Conservation (phyloP, 92 coral and sea anemone species). For the Porites cylindrica region DNA sequence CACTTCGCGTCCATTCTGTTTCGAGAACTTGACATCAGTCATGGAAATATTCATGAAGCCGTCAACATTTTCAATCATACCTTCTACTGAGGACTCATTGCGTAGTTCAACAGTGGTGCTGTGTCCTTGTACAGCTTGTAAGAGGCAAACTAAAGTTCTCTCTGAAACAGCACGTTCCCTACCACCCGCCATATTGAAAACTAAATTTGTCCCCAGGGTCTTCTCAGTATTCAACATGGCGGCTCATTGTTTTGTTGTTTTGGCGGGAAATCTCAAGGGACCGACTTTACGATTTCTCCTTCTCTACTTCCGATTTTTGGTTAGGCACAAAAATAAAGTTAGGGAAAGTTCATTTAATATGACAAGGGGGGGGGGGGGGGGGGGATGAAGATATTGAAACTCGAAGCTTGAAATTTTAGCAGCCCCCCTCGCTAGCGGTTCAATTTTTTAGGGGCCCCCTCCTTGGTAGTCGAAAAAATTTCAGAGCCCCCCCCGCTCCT, state of each 20-base stretch:
- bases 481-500: too few species aligned
- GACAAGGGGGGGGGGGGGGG: too few species aligned
- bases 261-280: background rate
- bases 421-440: too few species aligned
- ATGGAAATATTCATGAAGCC: slow-evolving; percentile 94
- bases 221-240: background rate
- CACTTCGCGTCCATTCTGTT: slow-evolving; percentile 63
- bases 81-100: slow-evolving; percentile 90
- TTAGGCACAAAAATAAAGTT: too few species aligned
- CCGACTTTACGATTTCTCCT: too few species aligned
- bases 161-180: slow-evolving; percentile 87
- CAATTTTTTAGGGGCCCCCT: too few species aligned
- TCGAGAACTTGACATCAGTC: slow-evolving; percentile 82
- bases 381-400: too few species aligned
- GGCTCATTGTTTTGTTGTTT: background rate
- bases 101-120: slow-evolving; percentile 93
- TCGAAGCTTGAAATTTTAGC: too few species aligned
- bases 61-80: slow-evolving; percentile 86
- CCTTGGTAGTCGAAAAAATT: too few species aligned
- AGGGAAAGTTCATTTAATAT: too few species aligned
- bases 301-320: too few species aligned
- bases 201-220: background rate
- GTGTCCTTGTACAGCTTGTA: slow-evolving; percentile 91
- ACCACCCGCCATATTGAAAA: slow-evolving; percentile 82
- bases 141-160: slow-evolving; percentile 89